Evolutionary conservation across 2,113 vertebrate species (phyloP).

Genomic region (Lanius collurio): DNA sequence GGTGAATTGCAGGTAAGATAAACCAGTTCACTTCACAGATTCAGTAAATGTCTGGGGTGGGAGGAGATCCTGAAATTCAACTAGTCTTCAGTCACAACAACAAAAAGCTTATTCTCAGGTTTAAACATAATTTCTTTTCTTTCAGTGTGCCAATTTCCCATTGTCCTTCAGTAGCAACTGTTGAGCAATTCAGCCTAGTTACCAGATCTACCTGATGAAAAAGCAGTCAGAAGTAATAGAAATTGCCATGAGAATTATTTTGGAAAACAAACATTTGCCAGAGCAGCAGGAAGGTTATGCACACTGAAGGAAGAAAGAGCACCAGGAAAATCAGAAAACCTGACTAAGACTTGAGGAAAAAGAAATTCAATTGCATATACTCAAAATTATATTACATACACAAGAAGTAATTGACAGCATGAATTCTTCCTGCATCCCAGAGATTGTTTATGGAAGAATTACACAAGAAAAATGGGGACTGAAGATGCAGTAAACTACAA

Average conservation of each 20-base stretch:
- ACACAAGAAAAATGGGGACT: background rate
- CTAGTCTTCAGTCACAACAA: background rate
- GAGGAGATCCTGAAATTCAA: background rate
- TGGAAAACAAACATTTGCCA: background rate
- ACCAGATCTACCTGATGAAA: background rate
- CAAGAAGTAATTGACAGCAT: background rate
- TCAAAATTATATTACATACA: background rate
- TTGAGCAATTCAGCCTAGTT: background rate
- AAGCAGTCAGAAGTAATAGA: background rate
- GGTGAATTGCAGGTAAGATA: background rate
- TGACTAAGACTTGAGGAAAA: background rate
- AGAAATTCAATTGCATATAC: background rate
- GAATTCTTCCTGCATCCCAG: background rate
- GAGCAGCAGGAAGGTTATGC: background rate
- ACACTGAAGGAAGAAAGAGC: background rate
- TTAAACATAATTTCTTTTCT: background rate
- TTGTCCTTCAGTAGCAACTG: background rate
- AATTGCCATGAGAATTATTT: background rate
- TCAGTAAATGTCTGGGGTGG: background rate
- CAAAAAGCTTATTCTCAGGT: background rate
- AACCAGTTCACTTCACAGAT: background rate
- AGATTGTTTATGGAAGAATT: conserved; percentile 33
- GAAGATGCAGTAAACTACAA: background rate
- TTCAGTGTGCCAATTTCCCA: background rate
- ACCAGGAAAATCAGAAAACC: background rate